These are phyloP conservation scores for Pararge aegeria DNA, from an alignment of 1,140 invertebrate genomes.

Conservation along the genomic window DNA sequence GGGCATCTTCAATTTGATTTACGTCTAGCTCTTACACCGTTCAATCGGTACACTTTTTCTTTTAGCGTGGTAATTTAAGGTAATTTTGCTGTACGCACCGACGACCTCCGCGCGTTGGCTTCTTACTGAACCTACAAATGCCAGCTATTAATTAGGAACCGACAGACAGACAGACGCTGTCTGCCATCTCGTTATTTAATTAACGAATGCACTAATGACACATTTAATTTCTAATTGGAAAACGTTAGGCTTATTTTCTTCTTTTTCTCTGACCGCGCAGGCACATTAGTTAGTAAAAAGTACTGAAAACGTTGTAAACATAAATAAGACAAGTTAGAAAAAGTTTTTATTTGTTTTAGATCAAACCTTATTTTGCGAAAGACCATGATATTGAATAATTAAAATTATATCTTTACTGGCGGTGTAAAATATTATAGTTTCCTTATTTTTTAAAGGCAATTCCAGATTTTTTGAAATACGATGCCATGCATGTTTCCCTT, in stretches of 20 bases:
- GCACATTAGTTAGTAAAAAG: no score
- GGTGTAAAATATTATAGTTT: no score
- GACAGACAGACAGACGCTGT: constrained; percentile 30
- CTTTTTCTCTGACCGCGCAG: neutral
- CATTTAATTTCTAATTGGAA: constrained; percentile 11
- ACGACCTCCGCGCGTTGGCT: constrained; percentile 36
- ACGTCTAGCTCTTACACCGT: constrained; percentile 69
- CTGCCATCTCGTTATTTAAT: constrained; percentile 35
- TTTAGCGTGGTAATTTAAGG: constrained; percentile 55
- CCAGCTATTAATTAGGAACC: constrained; percentile 41
- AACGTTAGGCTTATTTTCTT: neutral
- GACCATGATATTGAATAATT: no score
- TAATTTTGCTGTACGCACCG: constrained; percentile 33
- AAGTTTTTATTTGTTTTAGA: no score
- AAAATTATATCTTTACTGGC: no score
- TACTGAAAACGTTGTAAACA: no score
- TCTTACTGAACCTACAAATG: constrained; percentile 28
- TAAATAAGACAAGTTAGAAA: no score
- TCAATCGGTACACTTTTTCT: constrained; percentile 75
- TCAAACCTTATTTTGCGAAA: no score
- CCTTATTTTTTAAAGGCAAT: no score
- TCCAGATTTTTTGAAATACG: no score
- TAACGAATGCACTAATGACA: constrained; percentile 27
- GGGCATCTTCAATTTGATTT: constrained; percentile 79
- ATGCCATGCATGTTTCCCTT: no score